Base-by-base conservation (phyloP, 2,113 vertebrate species). In the Capricornis sumatraensis region DNA sequence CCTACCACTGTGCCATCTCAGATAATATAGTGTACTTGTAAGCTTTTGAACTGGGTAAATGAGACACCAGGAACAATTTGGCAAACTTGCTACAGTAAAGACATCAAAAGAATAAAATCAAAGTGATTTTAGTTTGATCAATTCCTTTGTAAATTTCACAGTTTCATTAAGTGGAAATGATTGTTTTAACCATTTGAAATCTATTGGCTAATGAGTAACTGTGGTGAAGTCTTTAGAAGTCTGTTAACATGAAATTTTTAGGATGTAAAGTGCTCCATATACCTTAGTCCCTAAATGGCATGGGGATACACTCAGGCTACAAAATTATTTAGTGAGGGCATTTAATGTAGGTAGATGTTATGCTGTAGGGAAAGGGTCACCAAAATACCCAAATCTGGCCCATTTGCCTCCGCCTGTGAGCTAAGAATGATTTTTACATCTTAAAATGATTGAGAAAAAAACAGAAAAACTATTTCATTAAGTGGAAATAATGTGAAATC, bases 81-180 rank as follows among this genome's bases (percentile, higher is more conserved):
- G 55, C n/a, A 89, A 28, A 79, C 23, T 92, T 89, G n/a, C 53
- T 88, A 17, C 4, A 55, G 91, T 33, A 87, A 40, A 92, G 47
- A 91, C 13, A 91, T 52, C 16, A 85, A 74, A 94, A 88, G 36
- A 86, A 23, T 53, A 55, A 57, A 14, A 86, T 78, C 78, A 16
- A 30, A 43, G 47, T 78, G 28, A 71, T 78, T 97, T 94, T 92
- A 91, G 88, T 81, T 25, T 88, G 67, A n/a, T 81, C 95, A 86
- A 33, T 91, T 89, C 52, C 45, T 88, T 88, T 81, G 23, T 53
- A 87, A 89, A 25, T 89, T 87, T 25, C 40, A 88, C 27, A 78
- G 64, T 64, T 96, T 90, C 55, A 84, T 50, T 71, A 76, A 87
- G 30, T 82, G 79, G 79, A 93, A 85, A 78, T 81, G 10, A 78